These are phyloP conservation scores for Apamea sordens DNA, from an alignment of 2,888 invertebrate species.

Conservation along the genomic window DNA sequence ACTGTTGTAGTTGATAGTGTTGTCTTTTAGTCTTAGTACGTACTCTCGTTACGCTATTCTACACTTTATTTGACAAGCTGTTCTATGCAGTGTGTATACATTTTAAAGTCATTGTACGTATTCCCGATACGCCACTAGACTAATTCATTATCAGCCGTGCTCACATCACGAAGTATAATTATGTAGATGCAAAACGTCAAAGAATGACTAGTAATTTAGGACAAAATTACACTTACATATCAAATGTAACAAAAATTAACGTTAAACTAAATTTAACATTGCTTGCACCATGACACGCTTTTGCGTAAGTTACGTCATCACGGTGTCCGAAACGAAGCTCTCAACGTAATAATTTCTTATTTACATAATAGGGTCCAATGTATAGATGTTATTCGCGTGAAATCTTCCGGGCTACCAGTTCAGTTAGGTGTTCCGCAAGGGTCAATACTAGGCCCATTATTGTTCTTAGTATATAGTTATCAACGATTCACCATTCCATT, in stretches of 20 bases:
- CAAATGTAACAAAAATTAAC: background rate
- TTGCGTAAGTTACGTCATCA: no score
- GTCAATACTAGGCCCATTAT: no score
- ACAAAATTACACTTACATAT: background rate
- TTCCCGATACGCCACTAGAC: background rate
- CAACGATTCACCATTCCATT: no score
- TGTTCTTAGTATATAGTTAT: no score
- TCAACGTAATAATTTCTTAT: no score
- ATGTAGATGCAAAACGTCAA: background rate
- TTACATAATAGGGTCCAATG: no score
- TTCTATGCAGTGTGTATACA: background rate
- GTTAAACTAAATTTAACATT: no score
- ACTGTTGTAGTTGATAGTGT: background rate
- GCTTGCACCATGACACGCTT: no score
- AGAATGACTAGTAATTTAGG: background rate
- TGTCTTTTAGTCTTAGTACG: background rate
- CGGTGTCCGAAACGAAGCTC: no score
- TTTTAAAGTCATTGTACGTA: background rate
- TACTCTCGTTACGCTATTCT: constrained; percentile 9
- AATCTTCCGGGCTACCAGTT: no score
- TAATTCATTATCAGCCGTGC: background rate
- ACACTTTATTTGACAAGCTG: constrained; percentile 7
- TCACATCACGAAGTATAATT: background rate
- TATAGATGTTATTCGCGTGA: no score
- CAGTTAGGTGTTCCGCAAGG: no score